Conservation (phyloP, 1,140 invertebrate species). For the Cydia pomonella region DNA sequence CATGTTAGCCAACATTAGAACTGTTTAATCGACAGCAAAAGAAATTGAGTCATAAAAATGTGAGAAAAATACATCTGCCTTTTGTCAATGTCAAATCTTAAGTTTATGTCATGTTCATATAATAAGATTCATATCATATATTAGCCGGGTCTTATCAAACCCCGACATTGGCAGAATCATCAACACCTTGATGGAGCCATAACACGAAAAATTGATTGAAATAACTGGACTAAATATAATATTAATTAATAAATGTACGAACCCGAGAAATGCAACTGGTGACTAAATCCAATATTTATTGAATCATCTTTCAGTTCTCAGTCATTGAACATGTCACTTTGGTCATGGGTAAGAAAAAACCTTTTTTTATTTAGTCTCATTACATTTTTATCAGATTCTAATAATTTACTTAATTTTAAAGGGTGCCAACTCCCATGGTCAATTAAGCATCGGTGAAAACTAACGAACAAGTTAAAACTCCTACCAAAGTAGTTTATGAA, state of each 20-base stretch:
- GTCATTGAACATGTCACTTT: slow-evolving; percentile 39
- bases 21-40: neutral
- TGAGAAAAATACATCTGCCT: neutral
- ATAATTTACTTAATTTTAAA: slow-evolving; percentile 58
- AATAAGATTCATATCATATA: too few relatives aligned
- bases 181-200: too few relatives aligned
- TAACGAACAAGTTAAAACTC: slow-evolving; percentile 85
- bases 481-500: slow-evolving; percentile 81
- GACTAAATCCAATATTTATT: neutral
- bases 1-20: neutral
- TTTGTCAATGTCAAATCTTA: neutral
- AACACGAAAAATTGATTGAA: too few relatives aligned
- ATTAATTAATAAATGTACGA: neutral
- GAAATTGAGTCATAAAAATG: neutral
- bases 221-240: neutral
- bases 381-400: slow-evolving; percentile 13
- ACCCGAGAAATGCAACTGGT: neutral
- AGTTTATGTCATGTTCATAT: neutral
- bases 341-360: slow-evolving; percentile 56
- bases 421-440: slow-evolving; percentile 93
- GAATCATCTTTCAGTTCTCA: neutral
- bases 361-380: neutral
- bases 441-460: slow-evolving; percentile 86
- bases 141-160: too few relatives aligned
- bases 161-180: too few relatives aligned